Percentiles rank a stretch among this genome's conserved stretches.
phyloP scores from a whole-genome alignment of 1,140 invertebrate genomes.

The Drosophila subobscura region DNA sequence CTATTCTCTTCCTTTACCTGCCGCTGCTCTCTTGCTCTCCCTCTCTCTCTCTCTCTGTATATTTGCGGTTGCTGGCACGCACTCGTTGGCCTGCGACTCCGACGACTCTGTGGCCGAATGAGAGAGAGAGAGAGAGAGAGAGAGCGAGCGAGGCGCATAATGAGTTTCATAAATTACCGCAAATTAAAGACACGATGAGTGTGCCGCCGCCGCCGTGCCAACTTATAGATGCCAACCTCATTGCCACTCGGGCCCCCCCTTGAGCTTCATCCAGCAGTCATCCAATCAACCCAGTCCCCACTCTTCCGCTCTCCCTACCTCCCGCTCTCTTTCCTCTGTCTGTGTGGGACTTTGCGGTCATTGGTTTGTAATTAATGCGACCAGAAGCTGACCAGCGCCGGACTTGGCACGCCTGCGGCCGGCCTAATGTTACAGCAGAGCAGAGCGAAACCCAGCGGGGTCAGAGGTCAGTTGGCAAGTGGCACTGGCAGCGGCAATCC shows the following conservation, averaged over 20 bases:
- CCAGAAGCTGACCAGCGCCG: slow-evolving; percentile 50
- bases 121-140: too few species aligned
- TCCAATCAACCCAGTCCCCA: too few species aligned
- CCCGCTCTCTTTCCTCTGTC: slow-evolving; percentile 15
- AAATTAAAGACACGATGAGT: slow-evolving; percentile 71
- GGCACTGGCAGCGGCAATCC: not conserved
- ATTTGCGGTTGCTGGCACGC: too few species aligned
- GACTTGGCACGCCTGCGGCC: slow-evolving; percentile 62
- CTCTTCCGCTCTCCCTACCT: slow-evolving; percentile 1
- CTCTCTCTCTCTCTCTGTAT: too few species aligned
- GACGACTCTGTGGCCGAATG: not conserved
- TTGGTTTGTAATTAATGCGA: slow-evolving; percentile 81
- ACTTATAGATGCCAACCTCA: slow-evolving; percentile 4
- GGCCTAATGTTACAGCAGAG: slow-evolving; percentile 49
- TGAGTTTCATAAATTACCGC: slow-evolving; percentile 79
- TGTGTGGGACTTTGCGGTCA: slow-evolving; percentile 53
- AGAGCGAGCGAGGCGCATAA: slow-evolving; percentile 41
- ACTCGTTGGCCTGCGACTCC: too few species aligned
- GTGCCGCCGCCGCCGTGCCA: slow-evolving; percentile 13
- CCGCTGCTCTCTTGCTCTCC: too few species aligned
- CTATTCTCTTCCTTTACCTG: too few species aligned
- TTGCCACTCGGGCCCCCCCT: not conserved
- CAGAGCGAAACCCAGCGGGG: slow-evolving; percentile 1
- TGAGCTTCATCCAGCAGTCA: too few species aligned
- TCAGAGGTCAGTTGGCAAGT: not conserved